Conservation (phyloP, 2,113 vertebrate species). For the Herpetotheres cachinnans region DNA sequence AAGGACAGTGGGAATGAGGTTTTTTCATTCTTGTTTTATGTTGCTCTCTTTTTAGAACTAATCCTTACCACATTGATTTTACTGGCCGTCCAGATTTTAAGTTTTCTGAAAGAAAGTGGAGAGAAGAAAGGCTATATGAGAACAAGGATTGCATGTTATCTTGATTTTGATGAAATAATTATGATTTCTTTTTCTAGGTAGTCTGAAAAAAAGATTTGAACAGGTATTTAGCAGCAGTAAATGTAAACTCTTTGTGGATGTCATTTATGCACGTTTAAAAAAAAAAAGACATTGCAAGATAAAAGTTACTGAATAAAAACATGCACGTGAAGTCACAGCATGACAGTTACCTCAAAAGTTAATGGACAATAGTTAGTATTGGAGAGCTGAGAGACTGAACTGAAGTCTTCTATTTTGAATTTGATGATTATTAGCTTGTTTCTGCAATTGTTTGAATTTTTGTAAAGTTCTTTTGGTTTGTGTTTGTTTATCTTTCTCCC, state of each 20-base stretch:
- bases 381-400: background rate
- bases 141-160: background rate
- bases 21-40: background rate
- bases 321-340: fast-evolving
- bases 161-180: background rate
- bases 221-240: background rate
- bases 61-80: background rate
- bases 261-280: background rate
- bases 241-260: background rate
- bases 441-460: background rate
- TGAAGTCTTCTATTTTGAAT: background rate
- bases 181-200: background rate
- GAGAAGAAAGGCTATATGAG: background rate
- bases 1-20: background rate
- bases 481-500: background rate
- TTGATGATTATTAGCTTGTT: background rate
- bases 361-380: background rate
- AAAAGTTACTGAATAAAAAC: background rate
- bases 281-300: background rate
- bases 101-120: background rate
- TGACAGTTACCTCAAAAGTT: background rate
- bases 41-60: background rate
- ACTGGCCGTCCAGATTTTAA: background rate
- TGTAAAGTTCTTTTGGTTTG: background rate
- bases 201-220: background rate